Evolutionary conservation across 2,888 invertebrate genomes (phyloP), one percentile per base, ranked within the genome.

Genomic region (Standfussiana lucernea): DNA sequence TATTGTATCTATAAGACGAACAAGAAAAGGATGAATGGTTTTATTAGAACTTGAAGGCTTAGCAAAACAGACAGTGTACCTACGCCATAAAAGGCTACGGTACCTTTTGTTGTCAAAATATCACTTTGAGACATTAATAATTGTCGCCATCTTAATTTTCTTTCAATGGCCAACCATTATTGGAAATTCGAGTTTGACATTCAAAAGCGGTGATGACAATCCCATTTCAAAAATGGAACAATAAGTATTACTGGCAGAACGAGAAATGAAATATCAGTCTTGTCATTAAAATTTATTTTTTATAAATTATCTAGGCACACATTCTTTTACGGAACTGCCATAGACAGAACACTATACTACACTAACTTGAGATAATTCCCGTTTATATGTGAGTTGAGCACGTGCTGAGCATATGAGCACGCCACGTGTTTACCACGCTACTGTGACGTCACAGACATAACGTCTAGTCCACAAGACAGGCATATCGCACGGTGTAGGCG

Each of bases 401-500:
- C 83, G 83, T 85, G 85, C 65, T 47, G 32, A 40, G 56, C 82
- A 82, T 85, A 72, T 72, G 71, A 59, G 42, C 47, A 45, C 24
- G 70, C 72, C 86, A 82, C 86, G 79, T 86, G 83, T 75, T 69
- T 45, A 61, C 24, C 75, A 84, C 78, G 79, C 45, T 70, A 37
- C 50, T 67, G 40, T 83, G 82, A 82, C 78, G 86, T 85, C 74
- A 85, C 28, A 75, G 10, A 59, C 37, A 32, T 72, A 53, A 71
- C 35, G 68, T 77, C 71, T 85, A 73, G 64, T 42, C 56, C 47
- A 82, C 67, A 77, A 74, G 21, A 50, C 77, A 67, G 74, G 84
- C 62, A 80, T 74, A 62, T 66, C 53, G 53, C 56, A 70, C 47
- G 13, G 50, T n/a, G 69, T 70, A 62, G 66, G 68, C 53, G 62